phyloP scores from a whole-genome alignment of 2,888 invertebrate species.

The Chaitophorus viminalis region DNA sequence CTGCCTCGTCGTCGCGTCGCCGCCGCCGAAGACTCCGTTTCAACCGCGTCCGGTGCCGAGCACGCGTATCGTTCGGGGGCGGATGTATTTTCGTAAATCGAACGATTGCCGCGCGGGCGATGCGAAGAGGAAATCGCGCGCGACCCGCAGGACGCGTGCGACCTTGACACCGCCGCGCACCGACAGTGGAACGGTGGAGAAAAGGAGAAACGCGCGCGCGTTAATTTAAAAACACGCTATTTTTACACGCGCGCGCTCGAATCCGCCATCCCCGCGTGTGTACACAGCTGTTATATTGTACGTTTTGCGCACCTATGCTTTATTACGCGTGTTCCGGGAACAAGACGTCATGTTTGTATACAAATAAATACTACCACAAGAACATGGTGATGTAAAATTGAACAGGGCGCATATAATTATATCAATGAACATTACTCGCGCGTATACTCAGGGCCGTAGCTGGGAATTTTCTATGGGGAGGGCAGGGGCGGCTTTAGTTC shows the following conservation, averaged over 20 bases:
- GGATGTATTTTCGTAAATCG: slow-evolving; percentile 24
- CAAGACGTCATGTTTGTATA: too few relatives aligned
- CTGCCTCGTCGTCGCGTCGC: neutral
- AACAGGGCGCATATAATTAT: too few relatives aligned
- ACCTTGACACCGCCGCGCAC: neutral
- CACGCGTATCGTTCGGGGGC: slow-evolving; percentile 1
- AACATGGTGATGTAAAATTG: too few relatives aligned
- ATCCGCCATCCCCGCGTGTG: neutral
- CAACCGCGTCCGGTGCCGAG: neutral
- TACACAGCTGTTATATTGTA: too few relatives aligned
- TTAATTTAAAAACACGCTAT: neutral
- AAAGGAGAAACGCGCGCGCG: neutral
- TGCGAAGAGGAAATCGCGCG: neutral
- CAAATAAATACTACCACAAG: too few relatives aligned
- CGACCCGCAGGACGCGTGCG: neutral
- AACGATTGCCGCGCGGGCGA: neutral
- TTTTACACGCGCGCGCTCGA: neutral
- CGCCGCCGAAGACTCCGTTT: neutral
- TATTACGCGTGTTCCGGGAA: too few relatives aligned
- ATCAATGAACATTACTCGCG: too few relatives aligned
- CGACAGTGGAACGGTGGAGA: neutral
- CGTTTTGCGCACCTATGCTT: too few relatives aligned
- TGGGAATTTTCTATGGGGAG: too few relatives aligned
- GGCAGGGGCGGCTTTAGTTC: too few relatives aligned
- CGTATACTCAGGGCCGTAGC: too few relatives aligned